Conservation (phyloP, 2,113 vertebrate species). For the Mustela lutreola region DNA sequence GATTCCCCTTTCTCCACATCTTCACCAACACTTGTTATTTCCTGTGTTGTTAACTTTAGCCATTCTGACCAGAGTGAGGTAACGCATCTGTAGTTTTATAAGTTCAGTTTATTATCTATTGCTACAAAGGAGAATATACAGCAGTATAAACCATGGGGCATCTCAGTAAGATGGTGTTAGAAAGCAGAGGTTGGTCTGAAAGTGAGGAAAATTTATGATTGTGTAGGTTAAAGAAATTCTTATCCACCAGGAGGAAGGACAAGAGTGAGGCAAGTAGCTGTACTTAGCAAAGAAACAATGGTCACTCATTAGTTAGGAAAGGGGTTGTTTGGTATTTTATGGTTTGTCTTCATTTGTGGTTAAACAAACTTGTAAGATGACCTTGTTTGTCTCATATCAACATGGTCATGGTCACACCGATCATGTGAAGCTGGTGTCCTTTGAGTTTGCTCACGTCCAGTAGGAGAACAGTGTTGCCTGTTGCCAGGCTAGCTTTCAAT, state of each 20-base stretch:
- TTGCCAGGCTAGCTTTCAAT: rapidly evolving
- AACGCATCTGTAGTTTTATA: background rate
- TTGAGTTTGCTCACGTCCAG: background rate
- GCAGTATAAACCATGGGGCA: background rate
- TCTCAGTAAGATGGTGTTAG: background rate
- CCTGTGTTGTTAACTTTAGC: too few species aligned
- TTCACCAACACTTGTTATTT: too few species aligned
- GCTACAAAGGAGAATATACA: background rate
- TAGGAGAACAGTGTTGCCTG: rapidly evolving
- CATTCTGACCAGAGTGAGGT: too few species aligned
- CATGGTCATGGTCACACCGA: too few species aligned
- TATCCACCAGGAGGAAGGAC: background rate
- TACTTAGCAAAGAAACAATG: background rate
- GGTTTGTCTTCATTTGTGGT: background rate
- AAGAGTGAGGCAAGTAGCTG: background rate
- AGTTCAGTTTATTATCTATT: background rate
- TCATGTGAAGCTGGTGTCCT: background rate
- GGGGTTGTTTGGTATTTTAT: background rate
- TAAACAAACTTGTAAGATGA: background rate
- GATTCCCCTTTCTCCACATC: too few species aligned
- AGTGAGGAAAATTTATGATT: background rate
- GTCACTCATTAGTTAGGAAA: background rate
- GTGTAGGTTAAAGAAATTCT: background rate
- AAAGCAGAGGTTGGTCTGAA: background rate
- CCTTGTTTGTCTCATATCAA: background rate